These are phyloP conservation scores for Tricholauxania praeusta DNA, from an alignment of 2,888 invertebrate species.

Conservation along the genomic window DNA sequence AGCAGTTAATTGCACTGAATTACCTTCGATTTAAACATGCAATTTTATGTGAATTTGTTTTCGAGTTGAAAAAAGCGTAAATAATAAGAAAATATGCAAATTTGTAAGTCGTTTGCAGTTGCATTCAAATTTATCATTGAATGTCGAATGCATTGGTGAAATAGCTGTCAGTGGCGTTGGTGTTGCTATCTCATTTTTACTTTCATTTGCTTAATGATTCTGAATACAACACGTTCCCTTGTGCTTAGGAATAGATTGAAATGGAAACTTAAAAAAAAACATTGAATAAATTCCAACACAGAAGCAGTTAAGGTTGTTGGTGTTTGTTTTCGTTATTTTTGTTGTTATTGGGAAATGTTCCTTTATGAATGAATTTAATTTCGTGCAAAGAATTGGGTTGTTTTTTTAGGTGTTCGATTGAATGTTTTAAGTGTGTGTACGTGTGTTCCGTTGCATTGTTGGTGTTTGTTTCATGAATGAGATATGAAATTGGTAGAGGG, in stretches of 20 bases:
- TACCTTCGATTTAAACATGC: background rate
- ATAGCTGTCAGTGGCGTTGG: constrained; percentile 39
- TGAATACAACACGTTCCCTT: background rate
- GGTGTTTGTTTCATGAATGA: constrained; percentile 44
- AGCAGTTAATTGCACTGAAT: background rate
- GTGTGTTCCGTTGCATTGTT: constrained; percentile 37
- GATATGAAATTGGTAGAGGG: constrained; percentile 25
- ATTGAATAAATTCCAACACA: constrained; percentile 47
- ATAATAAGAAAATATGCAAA: background rate
- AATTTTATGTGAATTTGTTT: background rate
- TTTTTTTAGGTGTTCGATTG: constrained; percentile 34
- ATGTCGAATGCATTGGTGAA: constrained; percentile 22
- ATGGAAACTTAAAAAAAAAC: constrained; percentile 31
- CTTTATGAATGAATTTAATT: constrained; percentile 58
- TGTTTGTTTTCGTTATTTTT: constrained; percentile 29
- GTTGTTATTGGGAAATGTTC: constrained; percentile 32
- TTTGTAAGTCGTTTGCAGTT: constrained; percentile 26
- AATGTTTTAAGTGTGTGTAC: constrained; percentile 36
- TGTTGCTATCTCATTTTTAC: constrained; percentile 30
- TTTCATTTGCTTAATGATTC: background rate
- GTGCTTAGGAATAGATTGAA: constrained; percentile 34
- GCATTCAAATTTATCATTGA: constrained; percentile 35
- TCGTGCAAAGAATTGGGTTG: constrained; percentile 18
- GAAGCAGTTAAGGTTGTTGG: constrained; percentile 37
- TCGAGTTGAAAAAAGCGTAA: constrained; percentile 5